Percentiles rank a stretch among this genome's conserved stretches.
Evolutionary conservation across 2,113 vertebrate genomes (phyloP).

Genomic region (Clarias magur): DNA sequence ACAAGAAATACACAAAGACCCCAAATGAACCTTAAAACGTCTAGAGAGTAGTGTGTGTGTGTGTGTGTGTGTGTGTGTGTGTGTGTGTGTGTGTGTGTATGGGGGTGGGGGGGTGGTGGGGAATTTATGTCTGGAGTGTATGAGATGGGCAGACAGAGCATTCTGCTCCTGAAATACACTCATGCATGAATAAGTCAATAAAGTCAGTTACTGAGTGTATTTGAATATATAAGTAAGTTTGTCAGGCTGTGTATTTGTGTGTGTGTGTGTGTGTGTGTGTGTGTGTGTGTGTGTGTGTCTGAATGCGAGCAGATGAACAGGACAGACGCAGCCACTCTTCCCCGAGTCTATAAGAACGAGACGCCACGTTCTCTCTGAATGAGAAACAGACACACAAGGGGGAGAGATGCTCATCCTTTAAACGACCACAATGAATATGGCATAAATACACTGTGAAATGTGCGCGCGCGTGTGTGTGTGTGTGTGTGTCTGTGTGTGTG

Average conservation of each 20-base stretch:
- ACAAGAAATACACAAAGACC: constrained; percentile 30
- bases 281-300: constrained; percentile 21
- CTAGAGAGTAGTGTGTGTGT: constrained; percentile 42
- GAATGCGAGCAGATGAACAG: constrained; percentile 55
- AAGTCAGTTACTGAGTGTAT: constrained; percentile 52
- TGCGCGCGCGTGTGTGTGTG: constrained; percentile 46
- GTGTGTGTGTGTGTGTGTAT: constrained; percentile 46
- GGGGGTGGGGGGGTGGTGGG: background rate
- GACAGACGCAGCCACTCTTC: constrained; percentile 31
- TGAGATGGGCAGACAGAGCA: constrained; percentile 66
- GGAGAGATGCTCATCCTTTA: constrained; percentile 49
- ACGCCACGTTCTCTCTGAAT: constrained; percentile 70
- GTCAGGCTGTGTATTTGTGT: constrained; percentile 34
- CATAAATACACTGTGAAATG: constrained; percentile 16
- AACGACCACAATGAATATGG: constrained; percentile 24
- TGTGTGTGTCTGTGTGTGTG: constrained; percentile 40
- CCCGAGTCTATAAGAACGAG: constrained; percentile 65
- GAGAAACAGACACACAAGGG: constrained; percentile 63
- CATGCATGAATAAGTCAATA: constrained; percentile 75
- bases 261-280: constrained; percentile 23
- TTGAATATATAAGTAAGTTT: constrained; percentile 4
- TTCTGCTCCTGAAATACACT: constrained; percentile 70
- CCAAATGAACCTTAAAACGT: constrained; percentile 22
- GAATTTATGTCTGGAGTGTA: constrained; percentile 58
- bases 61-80: constrained; percentile 10